Conservation (phyloP, 2,888 invertebrate genomes). For the Fragum sueziense region DNA sequence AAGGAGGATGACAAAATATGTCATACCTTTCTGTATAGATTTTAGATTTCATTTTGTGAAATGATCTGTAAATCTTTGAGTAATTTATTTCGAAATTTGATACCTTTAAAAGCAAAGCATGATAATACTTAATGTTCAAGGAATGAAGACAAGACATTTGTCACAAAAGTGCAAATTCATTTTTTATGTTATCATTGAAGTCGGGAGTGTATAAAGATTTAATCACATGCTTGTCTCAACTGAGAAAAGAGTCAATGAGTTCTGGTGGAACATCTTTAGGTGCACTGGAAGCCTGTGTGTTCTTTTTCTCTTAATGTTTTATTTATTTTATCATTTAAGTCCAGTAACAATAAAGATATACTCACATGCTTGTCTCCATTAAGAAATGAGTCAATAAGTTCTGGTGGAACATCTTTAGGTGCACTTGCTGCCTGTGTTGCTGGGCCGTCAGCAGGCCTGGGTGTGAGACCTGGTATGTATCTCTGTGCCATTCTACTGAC, state of each 20-base stretch:
- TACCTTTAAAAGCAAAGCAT: too few species aligned
- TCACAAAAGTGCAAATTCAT: too few species aligned
- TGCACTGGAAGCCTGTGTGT: slow-evolving; percentile 1
- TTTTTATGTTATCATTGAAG: not conserved
- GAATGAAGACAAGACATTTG: too few species aligned
- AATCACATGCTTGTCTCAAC: slow-evolving; percentile 68
- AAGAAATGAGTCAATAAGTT: slow-evolving; percentile 70
- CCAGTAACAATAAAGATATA: not conserved
- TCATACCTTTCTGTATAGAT: too few species aligned
- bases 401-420: slow-evolving; percentile 68
- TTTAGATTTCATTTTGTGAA: too few species aligned
- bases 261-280: slow-evolving; percentile 68
- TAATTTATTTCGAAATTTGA: too few species aligned
- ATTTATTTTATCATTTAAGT: not conserved
- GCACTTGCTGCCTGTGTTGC: slow-evolving; percentile 1
- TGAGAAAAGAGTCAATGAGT: slow-evolving; percentile 70
- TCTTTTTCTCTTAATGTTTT: not conserved
- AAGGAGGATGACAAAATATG: too few species aligned
- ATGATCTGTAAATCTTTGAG: too few species aligned
- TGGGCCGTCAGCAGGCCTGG: slow-evolving; percentile 52
- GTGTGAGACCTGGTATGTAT: slow-evolving; percentile 68
- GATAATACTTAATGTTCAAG: too few species aligned
- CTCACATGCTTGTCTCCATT: slow-evolving; percentile 68
- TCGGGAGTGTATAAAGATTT: not conserved
- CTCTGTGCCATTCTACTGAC: slow-evolving; percentile 36